These are phyloP conservation scores for Xestia xanthographa DNA, from an alignment of 2,888 invertebrate genomes.

Conservation along the genomic window DNA sequence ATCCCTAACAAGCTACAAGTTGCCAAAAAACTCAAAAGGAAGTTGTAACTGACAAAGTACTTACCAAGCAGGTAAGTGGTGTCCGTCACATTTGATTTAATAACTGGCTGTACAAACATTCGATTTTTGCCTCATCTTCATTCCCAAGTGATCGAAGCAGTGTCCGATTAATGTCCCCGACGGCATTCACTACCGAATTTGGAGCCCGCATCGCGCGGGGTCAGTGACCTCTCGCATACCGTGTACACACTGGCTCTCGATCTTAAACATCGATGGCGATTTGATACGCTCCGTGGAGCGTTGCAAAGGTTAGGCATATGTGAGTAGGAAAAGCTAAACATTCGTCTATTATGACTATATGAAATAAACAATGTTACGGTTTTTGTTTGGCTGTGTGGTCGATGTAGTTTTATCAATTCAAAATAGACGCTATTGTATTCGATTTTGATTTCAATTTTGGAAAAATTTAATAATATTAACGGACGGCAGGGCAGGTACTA, in stretches of 20 bases:
- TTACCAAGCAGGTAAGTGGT: conserved; percentile 4
- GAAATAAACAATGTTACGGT: conserved; percentile 8
- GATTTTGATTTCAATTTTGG: neutral
- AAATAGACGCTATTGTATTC: neutral
- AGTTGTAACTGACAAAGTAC: conserved; percentile 14
- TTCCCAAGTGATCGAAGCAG: conserved; percentile 69
- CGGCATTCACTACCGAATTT: conserved; percentile 82
- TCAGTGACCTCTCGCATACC: conserved; percentile 78
- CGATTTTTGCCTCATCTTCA: conserved; percentile 68
- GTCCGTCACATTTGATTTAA: conserved; percentile 49
- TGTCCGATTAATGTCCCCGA: conserved; percentile 86
- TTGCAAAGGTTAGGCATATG: conserved; percentile 52
- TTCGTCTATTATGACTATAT: conserved; percentile 19
- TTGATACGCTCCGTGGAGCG: conserved; percentile 72
- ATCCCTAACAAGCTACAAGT: conserved; percentile 3
- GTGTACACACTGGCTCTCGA: conserved; percentile 74
- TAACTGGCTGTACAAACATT: conserved; percentile 46
- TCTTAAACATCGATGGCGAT: conserved; percentile 76
- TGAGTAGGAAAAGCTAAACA: conserved; percentile 33
- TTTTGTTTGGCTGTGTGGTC: no score
- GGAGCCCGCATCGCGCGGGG: conserved; percentile 83
- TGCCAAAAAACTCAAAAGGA: neutral
- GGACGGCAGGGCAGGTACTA: neutral
- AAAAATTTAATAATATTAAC: neutral
- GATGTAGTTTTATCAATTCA: no score